Evolutionary conservation across 2,797 vertebrate species (phyloP).

Genomic region (Crenuchus spilurus): DNA sequence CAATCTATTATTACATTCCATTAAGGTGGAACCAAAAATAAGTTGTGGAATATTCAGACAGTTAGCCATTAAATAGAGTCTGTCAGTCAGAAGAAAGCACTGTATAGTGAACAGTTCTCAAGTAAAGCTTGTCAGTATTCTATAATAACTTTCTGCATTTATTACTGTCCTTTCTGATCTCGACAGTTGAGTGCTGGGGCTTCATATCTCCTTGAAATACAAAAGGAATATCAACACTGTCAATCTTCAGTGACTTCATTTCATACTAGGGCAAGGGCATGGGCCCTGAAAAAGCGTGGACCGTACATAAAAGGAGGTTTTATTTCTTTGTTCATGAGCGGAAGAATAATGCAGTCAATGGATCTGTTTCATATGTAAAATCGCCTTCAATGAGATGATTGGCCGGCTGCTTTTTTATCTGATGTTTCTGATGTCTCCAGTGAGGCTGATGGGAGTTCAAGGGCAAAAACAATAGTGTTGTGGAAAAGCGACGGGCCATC

Average conservation of each 20-base stretch:
- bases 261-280: conserved; percentile 64
- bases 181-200: conserved; percentile 31
- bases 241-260: conserved; percentile 71
- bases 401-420: conserved; percentile 67
- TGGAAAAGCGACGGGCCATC: conserved; percentile 5
- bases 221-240: conserved; percentile 67
- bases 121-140: conserved; percentile 32
- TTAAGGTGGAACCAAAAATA: background rate
- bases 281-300: conserved; percentile 25
- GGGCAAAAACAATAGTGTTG: conserved; percentile 55
- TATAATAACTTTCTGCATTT: conserved; percentile 43
- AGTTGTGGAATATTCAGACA: background rate
- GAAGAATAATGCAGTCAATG: conserved; percentile 67
- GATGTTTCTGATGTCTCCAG: conserved; percentile 60
- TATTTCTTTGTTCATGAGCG: conserved; percentile 55
- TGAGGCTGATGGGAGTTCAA: conserved; percentile 66
- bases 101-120: conserved; percentile 1
- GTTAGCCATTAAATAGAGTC: background rate
- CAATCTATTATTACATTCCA: background rate
- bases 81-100: background rate
- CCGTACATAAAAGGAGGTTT: conserved; percentile 41
- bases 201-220: conserved; percentile 72
- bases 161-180: conserved; percentile 42
- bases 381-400: conserved; percentile 60
- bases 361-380: conserved; percentile 63